Evolutionary conservation across 2,113 vertebrate species (phyloP).

Genomic region (Poecile atricapillus): DNA sequence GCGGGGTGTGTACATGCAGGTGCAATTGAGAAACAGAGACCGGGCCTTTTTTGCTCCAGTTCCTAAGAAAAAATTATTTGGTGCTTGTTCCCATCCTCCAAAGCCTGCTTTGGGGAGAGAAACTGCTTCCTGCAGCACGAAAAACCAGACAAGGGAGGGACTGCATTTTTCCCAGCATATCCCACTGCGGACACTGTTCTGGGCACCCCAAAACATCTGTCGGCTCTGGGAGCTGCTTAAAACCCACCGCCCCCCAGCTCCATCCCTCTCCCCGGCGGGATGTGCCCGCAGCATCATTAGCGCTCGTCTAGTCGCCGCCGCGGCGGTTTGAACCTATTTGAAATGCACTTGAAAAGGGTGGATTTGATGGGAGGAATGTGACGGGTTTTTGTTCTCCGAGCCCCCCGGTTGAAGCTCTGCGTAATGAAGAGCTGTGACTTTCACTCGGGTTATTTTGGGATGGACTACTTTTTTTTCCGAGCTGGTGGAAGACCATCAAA

Average conservation of each 20-base stretch:
- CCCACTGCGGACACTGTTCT: neutral
- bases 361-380: slow-evolving; percentile 60
- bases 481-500: slow-evolving; percentile 73
- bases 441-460: slow-evolving; percentile 65
- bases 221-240: neutral
- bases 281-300: slow-evolving; percentile 24
- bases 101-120: neutral
- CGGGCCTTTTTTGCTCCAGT: neutral
- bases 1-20: neutral
- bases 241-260: neutral
- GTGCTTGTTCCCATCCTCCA: neutral
- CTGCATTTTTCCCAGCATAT: neutral
- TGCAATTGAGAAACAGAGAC: neutral
- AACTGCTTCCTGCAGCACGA: neutral
- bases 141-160: neutral
- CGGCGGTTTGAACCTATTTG: slow-evolving; percentile 39
- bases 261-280: neutral
- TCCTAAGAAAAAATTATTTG: neutral
- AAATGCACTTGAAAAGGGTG: slow-evolving; percentile 59
- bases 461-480: slow-evolving; percentile 66
- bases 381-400: slow-evolving; percentile 60
- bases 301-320: neutral
- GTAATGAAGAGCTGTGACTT: slow-evolving; percentile 65
- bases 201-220: neutral
- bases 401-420: slow-evolving; percentile 39